Percentiles rank a stretch among this genome's conserved stretches.
Evolutionary conservation across 2,797 vertebrate genomes (phyloP).

Genomic region (Orientallactaga sibirica): DNA sequence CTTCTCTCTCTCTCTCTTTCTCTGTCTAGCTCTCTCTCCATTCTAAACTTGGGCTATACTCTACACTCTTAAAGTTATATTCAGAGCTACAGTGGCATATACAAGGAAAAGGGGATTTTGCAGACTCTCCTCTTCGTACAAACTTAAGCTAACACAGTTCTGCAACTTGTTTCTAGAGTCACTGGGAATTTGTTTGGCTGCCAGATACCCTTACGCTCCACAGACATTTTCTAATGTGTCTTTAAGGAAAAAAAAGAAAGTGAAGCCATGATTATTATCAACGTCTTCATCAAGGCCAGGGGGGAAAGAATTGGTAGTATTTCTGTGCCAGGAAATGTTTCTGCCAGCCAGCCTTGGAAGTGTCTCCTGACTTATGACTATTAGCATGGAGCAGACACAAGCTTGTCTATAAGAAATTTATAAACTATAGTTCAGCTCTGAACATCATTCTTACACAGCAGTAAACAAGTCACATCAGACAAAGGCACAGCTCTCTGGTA

Average conservation of each 20-base stretch:
- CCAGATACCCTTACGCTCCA: conserved; percentile 47
- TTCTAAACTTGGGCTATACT: background rate
- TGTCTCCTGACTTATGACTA: conserved; percentile 12
- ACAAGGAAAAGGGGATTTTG: background rate
- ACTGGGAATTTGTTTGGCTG: conserved; percentile 45
- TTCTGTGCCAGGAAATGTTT: conserved; percentile 41
- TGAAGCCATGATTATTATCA: conserved; percentile 42
- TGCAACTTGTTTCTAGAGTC: conserved; percentile 40
- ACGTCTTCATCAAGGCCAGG: conserved; percentile 51
- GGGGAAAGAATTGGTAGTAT: conserved; percentile 15
- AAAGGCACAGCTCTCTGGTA: conserved; percentile 46
- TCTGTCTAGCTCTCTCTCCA: background rate
- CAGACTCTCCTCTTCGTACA: background rate
- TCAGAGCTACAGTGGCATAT: background rate
- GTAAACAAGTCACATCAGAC: conserved; percentile 55
- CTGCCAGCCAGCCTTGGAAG: conserved; percentile 40
- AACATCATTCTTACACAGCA: conserved; percentile 1
- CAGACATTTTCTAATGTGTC: conserved; percentile 48
- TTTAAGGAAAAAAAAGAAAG: conserved; percentile 50
- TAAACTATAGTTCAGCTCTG: conserved; percentile 3
- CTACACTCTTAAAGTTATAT: background rate
- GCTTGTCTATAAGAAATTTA: conserved; percentile 34
- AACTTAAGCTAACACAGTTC: background rate
- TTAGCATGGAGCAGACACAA: conserved; percentile 13
- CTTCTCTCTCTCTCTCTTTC: background rate